phyloP scores from a whole-genome alignment of 2,888 invertebrate species.

The Tridacna gigas region DNA sequence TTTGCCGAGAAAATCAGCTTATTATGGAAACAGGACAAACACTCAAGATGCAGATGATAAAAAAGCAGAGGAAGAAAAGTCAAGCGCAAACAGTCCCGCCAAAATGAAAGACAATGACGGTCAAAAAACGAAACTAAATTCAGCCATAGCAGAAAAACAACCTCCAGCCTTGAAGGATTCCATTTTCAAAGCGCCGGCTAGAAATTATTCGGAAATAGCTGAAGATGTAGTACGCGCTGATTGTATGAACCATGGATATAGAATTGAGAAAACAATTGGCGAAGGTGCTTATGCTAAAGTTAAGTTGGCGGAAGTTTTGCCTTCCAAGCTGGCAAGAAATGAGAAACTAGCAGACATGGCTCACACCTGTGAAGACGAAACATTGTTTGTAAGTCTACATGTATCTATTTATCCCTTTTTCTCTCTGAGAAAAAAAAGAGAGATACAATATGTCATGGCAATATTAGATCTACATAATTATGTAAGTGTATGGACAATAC shows the following conservation, averaged over 20 bases:
- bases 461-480: too few species aligned
- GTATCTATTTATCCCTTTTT: background rate
- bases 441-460: too few species aligned
- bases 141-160: background rate
- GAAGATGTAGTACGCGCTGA: conserved; percentile 64
- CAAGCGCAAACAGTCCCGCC: background rate
- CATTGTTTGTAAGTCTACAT: conserved; percentile 4
- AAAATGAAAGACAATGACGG: background rate
- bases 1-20: conserved; percentile 20
- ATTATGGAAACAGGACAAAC: conserved; percentile 12
- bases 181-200: conserved; percentile 39
- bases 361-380: conserved; percentile 27
- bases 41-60: background rate
- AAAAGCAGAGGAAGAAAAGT: background rate
- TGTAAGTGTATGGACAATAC: too few species aligned
- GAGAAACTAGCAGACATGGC: conserved; percentile 59
- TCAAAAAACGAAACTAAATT: background rate
- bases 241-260: conserved; percentile 70
- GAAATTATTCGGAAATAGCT: conserved; percentile 44
- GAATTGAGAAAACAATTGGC: conserved; percentile 65
- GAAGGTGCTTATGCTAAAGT: conserved; percentile 76
- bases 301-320: conserved; percentile 69
- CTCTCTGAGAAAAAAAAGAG: background rate
- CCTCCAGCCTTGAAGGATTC: conserved; percentile 12
- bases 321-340: conserved; percentile 68